Evolutionary conservation across 1,140 invertebrate species (phyloP), one percentile per base, ranked within the genome.

Genomic region (Triops cancriformis): DNA sequence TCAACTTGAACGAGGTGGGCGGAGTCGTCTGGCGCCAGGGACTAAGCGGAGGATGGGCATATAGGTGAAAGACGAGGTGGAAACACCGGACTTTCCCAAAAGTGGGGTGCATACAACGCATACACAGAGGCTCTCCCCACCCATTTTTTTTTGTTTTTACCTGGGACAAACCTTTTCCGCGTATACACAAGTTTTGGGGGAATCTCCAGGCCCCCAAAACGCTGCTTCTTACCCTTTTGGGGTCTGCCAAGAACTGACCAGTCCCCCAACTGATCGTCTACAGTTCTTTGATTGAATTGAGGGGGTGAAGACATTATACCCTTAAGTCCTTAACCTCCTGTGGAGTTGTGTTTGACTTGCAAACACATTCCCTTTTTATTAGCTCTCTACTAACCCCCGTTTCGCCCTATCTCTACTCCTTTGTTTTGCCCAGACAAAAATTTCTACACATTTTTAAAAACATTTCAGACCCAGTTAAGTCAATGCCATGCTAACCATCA

Each of bases 301-400:
- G 51, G 51, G 51, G 51, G 51, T 64, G 51, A 64, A 64, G 51
- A 64, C 51, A 64, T 64, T 64, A 64, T 64, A 64, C 51, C 51
- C 51, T 64, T 64, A 64, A 64, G 10, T 64, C 51, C 51, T 64
- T 64, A 64, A 64, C 51, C 51, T 64, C 51, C 51, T 64, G 51
- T n/a, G 51, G 51, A 64, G 51, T 64, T 64, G 51, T 64, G 51
- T 64, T 64, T 64, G 51, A 64, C 51, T 64, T 64, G 51, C 51
- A 64, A 64, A 64, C 51, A 64, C 51, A 64, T 64, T 64, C 51
- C 51, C 18, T 64, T 64, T 64, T 64, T 64, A 64, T 64, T 64
- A 64, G 51, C 51, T 64, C 14, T 64, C 14, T 5, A 64, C 51
- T 64, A 37, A 37, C 31, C 31, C 31, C 31, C 31, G 31, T 37